Evolutionary conservation across 2,797 vertebrate genomes (phyloP), one percentile per base, ranked within the genome.

Genomic region (Oreonectes daqikongensis): DNA sequence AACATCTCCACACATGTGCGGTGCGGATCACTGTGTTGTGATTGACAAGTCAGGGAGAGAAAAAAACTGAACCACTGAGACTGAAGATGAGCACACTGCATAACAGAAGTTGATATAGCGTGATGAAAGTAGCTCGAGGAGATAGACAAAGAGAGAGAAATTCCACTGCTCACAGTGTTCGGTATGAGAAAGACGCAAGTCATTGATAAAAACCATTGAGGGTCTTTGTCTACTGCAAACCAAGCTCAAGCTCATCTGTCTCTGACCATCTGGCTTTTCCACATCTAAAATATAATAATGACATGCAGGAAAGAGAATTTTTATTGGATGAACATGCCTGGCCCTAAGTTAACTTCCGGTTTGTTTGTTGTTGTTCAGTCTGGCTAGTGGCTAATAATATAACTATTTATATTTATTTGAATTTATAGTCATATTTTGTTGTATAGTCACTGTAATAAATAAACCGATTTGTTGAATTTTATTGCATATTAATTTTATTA

Each of bases 51-150:
- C 57, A 61, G 68, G 20, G 69, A 63, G 50, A 61, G 24, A 3
- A 46, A 71, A 74, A 64, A 35, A 69, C 48, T 55, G 65, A 73
- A 63, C 53, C 63, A 40, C 66, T 68, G 61, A 68, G 77, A 73
- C 53, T 18, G 48, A 50, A 35, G 28, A 59, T 75, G 70, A 69
- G 32, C 69, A 26, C 35, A 69, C 64, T 74, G 46, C 71, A 46
- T 69, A 75, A 74, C 44, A 69, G 35, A 22, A 46, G 32, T 57
- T 57, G 35, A 75, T 75, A 48, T 12, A 57, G 61, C 57, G 50
- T 42, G 35, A 75, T 55, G 26, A 63, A 66, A 26, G 50, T 57
- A 75, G 63, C 72, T 75, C 24, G 14, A 50, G 72, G 72, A 66
- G 63, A 74, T 17, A 65, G 72, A 74, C 72, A 40, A 40, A 66